Percentiles rank a stretch among this genome's conserved stretches.
Evolutionary conservation across 2,888 invertebrate species (phyloP).

Genomic region (Euplexia lucipara): DNA sequence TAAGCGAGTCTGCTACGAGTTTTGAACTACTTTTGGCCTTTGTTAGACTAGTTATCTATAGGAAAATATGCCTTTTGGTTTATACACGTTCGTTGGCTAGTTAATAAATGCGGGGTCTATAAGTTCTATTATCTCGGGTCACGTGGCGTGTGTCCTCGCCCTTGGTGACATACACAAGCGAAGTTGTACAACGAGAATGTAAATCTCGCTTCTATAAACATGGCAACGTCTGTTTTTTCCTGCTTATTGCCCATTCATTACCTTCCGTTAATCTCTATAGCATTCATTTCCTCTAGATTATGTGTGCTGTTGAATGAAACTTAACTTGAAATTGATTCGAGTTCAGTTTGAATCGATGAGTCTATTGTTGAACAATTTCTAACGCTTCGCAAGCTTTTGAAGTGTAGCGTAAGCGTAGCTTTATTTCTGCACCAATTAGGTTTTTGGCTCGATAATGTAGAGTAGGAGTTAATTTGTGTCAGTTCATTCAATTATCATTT

Average conservation of each 20-base stretch:
- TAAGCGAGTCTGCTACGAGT: conserved; percentile 6
- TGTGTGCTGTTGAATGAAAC: conserved; percentile 23
- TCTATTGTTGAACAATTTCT: background rate
- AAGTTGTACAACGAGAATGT: conserved; percentile 72
- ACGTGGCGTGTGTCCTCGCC: conserved; percentile 72
- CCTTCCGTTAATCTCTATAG: conserved; percentile 49
- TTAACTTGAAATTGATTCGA: conserved; percentile 9
- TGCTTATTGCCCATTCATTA: conserved; percentile 51
- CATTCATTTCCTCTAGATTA: conserved; percentile 33
- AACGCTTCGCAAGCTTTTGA: background rate
- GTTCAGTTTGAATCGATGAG: background rate
- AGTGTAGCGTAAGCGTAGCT: background rate
- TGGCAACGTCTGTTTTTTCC: conserved; percentile 56
- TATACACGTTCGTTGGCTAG: conserved; percentile 24
- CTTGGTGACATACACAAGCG: conserved; percentile 73
- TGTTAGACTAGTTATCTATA: conserved; percentile 5
- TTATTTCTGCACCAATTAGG: background rate
- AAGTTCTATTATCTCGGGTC: conserved; percentile 60
- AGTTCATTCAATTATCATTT: background rate
- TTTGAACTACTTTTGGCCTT: conserved; percentile 1
- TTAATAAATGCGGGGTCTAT: conserved; percentile 58
- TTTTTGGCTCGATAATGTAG: background rate
- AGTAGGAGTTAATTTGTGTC: background rate
- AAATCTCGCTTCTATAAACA: conserved; percentile 69
- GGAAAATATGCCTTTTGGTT: conserved; percentile 31